Base-by-base conservation (phyloP, 2,888 invertebrate species). In the Sarcophaga variegata region DNA sequence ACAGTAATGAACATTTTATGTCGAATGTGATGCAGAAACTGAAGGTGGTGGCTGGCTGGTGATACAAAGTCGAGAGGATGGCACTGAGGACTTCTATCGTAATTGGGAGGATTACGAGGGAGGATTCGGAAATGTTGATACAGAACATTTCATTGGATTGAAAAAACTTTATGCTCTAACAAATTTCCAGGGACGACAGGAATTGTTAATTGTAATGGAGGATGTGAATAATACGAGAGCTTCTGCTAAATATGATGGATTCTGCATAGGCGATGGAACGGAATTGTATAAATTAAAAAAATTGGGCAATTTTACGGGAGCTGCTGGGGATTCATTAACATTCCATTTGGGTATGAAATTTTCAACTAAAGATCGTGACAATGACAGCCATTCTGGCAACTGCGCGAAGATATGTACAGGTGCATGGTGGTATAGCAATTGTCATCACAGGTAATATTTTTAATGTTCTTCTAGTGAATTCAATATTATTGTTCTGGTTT, bases 161-260 rank as follows among this genome's bases (percentile, higher is more conserved):
- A 66, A 80, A 2, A 84, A 80, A 14, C 37, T 84, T 8, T 25
- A 84, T 54, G 76, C 84, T 0, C 27, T 84, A 11, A 84, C 84
- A 5, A 80, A 80, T 14, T 80, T 37, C n/a, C 49, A 67, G 20
- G 80, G 80, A 3, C 76, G 59, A 1, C 84, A 80, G 10, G 84
- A 84, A 47, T 62, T 84, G 4, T 8, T 76, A 4, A 49, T 84
- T 4, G 25, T 76, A 0, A 47, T 84, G 71, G 71, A 62, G 27
- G 84, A 71, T n/a, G 47, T 49, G 1, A 64, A 75, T 4, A 60
- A 37, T 12, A 59, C 14, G 0, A 37, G 11, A 62, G 47, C 20
- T 4, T 37, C 10, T 37, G 82, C 82, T 3, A 64, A 59, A n/a
- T 76, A 82, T 47, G 45, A 22, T n/a, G 22, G 22, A 4, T 82